Evolutionary conservation across 2,888 invertebrate species (phyloP), one percentile per base, ranked within the genome.

Genomic region (Cenopis cana): DNA sequence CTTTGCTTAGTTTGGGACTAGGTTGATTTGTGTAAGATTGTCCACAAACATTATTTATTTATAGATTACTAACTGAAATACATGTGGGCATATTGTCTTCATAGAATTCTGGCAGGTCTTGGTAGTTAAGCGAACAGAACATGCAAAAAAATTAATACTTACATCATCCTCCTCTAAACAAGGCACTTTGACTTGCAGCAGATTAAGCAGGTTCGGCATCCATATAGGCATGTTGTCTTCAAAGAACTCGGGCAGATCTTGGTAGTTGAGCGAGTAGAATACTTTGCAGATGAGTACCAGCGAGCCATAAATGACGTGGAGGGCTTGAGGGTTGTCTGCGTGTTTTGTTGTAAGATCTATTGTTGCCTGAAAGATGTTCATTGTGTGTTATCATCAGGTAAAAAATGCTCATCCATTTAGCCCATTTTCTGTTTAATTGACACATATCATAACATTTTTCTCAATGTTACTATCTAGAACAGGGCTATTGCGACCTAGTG

Each of bases 241-340:
- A 86, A 99, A 99, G 93, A 98, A 99, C 91, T 99, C 99, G 0
- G 99, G 99, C 78, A 99, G 92, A 89, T 99, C 99, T 94, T 99
- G 99, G 77, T 96, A 98, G 89, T 99, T 99, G 20, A 99, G 94
- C 0, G 99, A 99, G 89, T 98, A 98, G 93, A 99, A 99, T 62
- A 99, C 97, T 90, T 99, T 99, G 82, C 97, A 96, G 70, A 98
- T 96, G 33, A 99, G 94, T 24, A 97, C 95, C 46, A 99, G 91
- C 0, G 98, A 98, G 68, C 97, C 96, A 81, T 98, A 99, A 76
- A 99, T 97, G 5, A 98, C 95, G 85, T 95, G 96, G 46, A 99
- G 91, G 0, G 98, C 97, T 82, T 95, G 96, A 0, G 95, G 95
- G 86, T 98, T 98, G 80, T 95, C 95, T 2, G 96, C 95, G 82